Evolutionary conservation across 37 sponge, comb jelly and placozoan species (phyloP), one percentile per base, ranked within the genome.

Genomic region (Eunapius fragilis): DNA sequence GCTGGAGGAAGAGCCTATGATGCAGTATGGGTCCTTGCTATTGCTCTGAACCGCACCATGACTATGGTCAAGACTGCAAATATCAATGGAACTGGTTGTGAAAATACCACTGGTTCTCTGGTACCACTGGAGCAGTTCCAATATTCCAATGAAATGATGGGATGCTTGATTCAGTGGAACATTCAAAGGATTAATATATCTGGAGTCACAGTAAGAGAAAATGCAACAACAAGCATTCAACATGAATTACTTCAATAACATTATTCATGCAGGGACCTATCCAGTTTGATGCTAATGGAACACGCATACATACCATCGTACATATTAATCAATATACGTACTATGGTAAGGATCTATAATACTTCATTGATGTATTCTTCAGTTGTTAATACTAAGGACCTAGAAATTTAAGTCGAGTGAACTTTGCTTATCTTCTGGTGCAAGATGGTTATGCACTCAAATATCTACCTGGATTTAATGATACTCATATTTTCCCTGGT

Each of bases 161-260:
- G 82, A 13, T 88, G 88, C 28, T 25, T 88, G 22, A 82, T 88
- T 0, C 38, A 71, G n/a, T 68, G 38, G 67, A 58, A 75, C 22
- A 35, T 82, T 31, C 36, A 41, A 13, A 31, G 71, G 41, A 81
- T 76, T 30, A 36, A 76, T 41, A 82, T 88, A 24, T 25, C 41
- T 5, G 88, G 88, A 68, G 76, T 88, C 22, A 38, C 78, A 33
- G 88, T 88, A 26, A 88, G 82, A n/a, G n/a, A n/a, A n/a, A n/a
- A n/a, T n/a, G n/a, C n/a, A n/a, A n/a, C n/a, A n/a, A n/a, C n/a
- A n/a, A n/a, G n/a, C n/a, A 41, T 41, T 79, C 0, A 25, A 26
- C 2, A 24, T 34, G 17, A 31, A 31, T 24, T 75, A 31, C 24
- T 12, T 22, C n/a, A n/a, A n/a, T n/a, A n/a, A n/a, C n/a, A n/a